Conservation (phyloP, 1,140 invertebrate species). For the Lethrus apterus region DNA sequence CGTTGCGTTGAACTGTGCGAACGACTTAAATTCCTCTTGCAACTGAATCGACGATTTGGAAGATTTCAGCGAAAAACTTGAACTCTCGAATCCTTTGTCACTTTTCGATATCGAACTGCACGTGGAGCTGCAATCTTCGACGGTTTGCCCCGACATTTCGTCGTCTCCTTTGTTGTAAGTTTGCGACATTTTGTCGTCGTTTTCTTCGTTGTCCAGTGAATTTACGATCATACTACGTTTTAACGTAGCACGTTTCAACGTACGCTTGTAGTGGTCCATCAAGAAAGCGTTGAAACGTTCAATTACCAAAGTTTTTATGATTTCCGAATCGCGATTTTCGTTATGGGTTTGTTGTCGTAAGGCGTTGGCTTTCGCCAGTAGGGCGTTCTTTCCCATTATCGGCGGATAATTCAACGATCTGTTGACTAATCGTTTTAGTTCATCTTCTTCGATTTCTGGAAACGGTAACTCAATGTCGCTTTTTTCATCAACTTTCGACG, state of each 20-base stretch:
- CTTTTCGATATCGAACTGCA: too few relatives aligned
- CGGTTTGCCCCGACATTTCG: too few relatives aligned
- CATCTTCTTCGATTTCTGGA: slow-evolving; percentile 3
- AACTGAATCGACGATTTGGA: too few relatives aligned
- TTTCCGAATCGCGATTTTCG: slow-evolving; percentile 15
- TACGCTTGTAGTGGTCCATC: slow-evolving; percentile 10
- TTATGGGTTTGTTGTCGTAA: not conserved
- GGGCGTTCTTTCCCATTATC: slow-evolving; percentile 22
- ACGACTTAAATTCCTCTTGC: too few relatives aligned
- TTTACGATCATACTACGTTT: too few relatives aligned
- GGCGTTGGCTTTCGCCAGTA: slow-evolving; percentile 12
- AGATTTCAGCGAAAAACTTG: not conserved
- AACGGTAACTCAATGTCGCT: too few relatives aligned
- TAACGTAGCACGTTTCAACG: slow-evolving; percentile 3
- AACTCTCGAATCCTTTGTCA: not conserved
- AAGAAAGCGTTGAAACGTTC: slow-evolving; percentile 18
- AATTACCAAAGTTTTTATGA: slow-evolving; percentile 20
- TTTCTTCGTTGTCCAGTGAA: too few relatives aligned
- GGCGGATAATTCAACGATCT: slow-evolving; percentile 9
- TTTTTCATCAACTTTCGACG: not conserved
- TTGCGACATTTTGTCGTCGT: too few relatives aligned
- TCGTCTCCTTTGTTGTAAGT: too few relatives aligned
- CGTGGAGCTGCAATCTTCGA: too few relatives aligned
- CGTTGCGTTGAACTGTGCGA: too few relatives aligned
- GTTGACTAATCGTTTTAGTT: not conserved